These are phyloP conservation scores for Sisyra terminalis DNA, from an alignment of 2,888 invertebrate genomes.

Conservation along the genomic window DNA sequence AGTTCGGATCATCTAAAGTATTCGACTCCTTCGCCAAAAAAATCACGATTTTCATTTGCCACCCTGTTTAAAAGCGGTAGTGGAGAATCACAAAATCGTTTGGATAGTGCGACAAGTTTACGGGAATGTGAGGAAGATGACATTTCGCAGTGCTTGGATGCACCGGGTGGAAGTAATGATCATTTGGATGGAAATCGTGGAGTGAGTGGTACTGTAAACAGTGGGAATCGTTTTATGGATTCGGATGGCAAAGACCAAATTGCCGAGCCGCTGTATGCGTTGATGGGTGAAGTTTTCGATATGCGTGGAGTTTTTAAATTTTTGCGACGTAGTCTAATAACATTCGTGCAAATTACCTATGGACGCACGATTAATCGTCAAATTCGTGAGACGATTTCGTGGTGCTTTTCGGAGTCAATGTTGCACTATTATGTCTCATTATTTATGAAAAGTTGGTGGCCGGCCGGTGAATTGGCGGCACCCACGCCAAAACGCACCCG, in stretches of 20 bases:
- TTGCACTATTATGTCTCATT: slow-evolving; percentile 71
- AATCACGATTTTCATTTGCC: slow-evolving; percentile 71
- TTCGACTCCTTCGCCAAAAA: slow-evolving; percentile 60
- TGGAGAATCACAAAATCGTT: slow-evolving; percentile 15
- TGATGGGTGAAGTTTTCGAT: slow-evolving; percentile 81
- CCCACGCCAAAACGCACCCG: slow-evolving; percentile 33
- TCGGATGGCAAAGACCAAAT: slow-evolving; percentile 65
- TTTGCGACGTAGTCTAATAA: slow-evolving; percentile 72
- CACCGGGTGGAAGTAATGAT: slow-evolving; percentile 26
- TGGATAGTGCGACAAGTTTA: slow-evolving; percentile 19
- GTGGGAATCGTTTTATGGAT: slow-evolving; percentile 26
- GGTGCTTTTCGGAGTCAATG: slow-evolving; percentile 83
- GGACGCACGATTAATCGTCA: slow-evolving; percentile 87
- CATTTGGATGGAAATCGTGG: slow-evolving; percentile 18
- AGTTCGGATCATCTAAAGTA: slow-evolving; percentile 80
- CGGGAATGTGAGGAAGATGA: slow-evolving; percentile 66
- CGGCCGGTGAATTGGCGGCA: slow-evolving; percentile 59
- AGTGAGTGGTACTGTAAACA: slow-evolving; percentile 25
- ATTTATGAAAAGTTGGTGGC: slow-evolving; percentile 80
- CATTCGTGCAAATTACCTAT: slow-evolving; percentile 82
- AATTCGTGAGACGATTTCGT: slow-evolving; percentile 71
- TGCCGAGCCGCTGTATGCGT: slow-evolving; percentile 76
- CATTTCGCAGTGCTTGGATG: slow-evolving; percentile 61
- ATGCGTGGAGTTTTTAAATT: slow-evolving; percentile 78
- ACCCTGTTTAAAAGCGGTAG: slow-evolving; percentile 58